Percentiles rank a stretch among this genome's conserved stretches.
phyloP scores from a whole-genome alignment of 2,113 vertebrate species.

The Motacilla tschutschensis region DNA sequence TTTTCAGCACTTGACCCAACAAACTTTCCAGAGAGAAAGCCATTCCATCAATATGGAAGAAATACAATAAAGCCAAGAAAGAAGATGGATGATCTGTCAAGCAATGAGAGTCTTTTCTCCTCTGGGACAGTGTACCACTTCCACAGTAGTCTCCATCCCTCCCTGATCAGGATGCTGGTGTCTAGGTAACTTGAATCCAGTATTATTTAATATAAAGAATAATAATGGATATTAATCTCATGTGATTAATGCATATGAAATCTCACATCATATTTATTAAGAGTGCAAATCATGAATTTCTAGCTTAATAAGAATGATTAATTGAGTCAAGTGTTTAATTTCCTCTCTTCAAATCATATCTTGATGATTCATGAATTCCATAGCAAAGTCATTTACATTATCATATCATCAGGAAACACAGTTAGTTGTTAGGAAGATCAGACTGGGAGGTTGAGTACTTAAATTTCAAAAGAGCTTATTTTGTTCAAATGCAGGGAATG shows the following conservation, averaged over 20 bases:
- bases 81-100: slow-evolving; percentile 44
- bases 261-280: slow-evolving; percentile 49
- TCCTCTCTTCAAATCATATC: slow-evolving; percentile 61
- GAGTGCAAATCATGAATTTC: slow-evolving; percentile 49
- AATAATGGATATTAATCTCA: slow-evolving; percentile 34
- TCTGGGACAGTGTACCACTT: not conserved
- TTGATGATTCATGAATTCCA: slow-evolving; percentile 55
- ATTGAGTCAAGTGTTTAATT: slow-evolving; percentile 68
- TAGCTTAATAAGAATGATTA: slow-evolving; percentile 59
- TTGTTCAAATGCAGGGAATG: not conserved
- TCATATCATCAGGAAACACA: slow-evolving; percentile 40
- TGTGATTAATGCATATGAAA: slow-evolving; percentile 55
- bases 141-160: not conserved
- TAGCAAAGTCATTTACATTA: slow-evolving; percentile 59
- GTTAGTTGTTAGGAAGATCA: slow-evolving; percentile 44
- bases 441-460: not conserved
- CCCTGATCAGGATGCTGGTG: not conserved
- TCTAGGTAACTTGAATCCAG: not conserved
- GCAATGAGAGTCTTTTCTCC: not conserved
- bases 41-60: slow-evolving; percentile 42
- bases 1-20: not conserved
- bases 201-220: slow-evolving; percentile 35
- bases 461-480: not conserved
- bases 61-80: slow-evolving; percentile 51
- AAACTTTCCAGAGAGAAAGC: slow-evolving; percentile 23